Evolutionary conservation across 2,113 vertebrate species (phyloP), one percentile per base, ranked within the genome.

Genomic region (Crotalus horridus): DNA sequence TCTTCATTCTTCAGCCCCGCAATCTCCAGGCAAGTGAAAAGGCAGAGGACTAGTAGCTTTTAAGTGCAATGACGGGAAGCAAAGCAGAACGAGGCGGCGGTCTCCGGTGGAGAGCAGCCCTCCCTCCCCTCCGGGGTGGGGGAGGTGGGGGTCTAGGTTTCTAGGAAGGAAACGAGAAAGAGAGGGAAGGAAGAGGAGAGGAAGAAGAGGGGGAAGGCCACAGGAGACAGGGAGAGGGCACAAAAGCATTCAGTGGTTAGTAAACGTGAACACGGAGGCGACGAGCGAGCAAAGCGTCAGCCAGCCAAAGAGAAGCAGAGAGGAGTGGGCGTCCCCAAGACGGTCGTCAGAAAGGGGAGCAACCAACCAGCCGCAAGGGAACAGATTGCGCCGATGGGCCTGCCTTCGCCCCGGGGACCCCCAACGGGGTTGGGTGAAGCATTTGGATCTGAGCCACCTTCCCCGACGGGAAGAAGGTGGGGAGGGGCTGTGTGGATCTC

Each of bases 231-330:
- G 97, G 96, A 95, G 94, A 94, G 95, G 96, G 97, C 97, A 90
- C 74, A 96, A 94, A 98, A 97, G 98, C 98, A 97, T 97, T 96
- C 97, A 97, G 96, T 97, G 17, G 61, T 98, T 98, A 98, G 98
- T 98, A 97, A 96, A 96, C 95, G 97, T 96, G 89, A 96, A 95
- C 96, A 96, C 96, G n/a, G 96, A 96, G 94, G 95, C 17, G 95
- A 96, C 95, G 96, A 95, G 97, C 54, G 55, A 95, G 93, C 96
- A 94, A 8, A 94, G 6, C 88, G 4, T 94, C 94, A 94, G 96
- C 91, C 93, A 93, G 94, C 93, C 94, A 85, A 94, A 55, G 10
- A 13, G 85, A 74, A 21, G 87, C 87, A 92, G 0, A 1, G 2
- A 43, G 15, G 1, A 87, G 0, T 53, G 1, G 33, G 69, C 89